Percentiles rank a stretch among this genome's conserved stretches.
phyloP scores from a whole-genome alignment of 1,140 invertebrate species.

The Trichoplusia ni region DNA sequence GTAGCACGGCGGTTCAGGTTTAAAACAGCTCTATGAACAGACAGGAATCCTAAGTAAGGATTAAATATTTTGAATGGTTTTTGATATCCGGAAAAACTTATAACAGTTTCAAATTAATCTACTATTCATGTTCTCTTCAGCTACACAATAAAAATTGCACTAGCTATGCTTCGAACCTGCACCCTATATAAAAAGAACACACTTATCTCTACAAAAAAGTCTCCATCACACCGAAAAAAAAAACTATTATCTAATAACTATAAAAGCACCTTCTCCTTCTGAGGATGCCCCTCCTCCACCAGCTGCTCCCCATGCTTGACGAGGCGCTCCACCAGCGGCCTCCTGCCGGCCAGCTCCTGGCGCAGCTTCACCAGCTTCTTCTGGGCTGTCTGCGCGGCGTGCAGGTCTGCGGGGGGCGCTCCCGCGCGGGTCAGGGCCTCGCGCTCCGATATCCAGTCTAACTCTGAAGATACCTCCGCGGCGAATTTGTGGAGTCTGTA shows the following conservation, averaged over 20 bases:
- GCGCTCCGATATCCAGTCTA: constrained; percentile 98
- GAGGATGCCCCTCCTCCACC: constrained; percentile 88
- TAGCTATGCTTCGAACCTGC: no score
- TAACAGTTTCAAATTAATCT: no score
- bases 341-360: constrained; percentile 91
- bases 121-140: no score
- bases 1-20: no score
- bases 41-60: no score
- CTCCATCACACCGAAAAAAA: no score
- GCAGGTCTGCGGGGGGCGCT: constrained; percentile 89
- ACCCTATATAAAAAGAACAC: background rate
- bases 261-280: constrained; percentile 88
- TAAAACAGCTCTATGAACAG: no score
- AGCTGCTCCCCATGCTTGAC: constrained; percentile 88
- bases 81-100: no score
- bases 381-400: constrained; percentile 94
- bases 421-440: constrained; percentile 90
- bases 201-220: constrained; percentile 1
- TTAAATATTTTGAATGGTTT: no score
- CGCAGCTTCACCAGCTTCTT: constrained; percentile 97
- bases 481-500: constrained; percentile 96
- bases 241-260: no score
- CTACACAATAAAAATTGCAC: no score
- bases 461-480: constrained; percentile 95
- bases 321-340: constrained; percentile 91